Evolutionary conservation across 2,797 vertebrate species (phyloP).

Genomic region (Enteromius radiatus): DNA sequence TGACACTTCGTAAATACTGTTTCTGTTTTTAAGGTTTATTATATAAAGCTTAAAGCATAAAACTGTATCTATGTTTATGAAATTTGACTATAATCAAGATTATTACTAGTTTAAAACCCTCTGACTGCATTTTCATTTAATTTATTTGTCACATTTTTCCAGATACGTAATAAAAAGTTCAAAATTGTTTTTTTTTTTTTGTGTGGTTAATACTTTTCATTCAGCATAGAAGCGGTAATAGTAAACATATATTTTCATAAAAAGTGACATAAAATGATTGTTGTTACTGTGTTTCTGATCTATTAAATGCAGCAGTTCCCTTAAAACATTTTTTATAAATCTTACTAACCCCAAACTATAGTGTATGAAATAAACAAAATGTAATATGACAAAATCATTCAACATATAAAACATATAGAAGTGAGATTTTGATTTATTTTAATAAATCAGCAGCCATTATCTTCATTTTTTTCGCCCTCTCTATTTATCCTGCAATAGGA

Average conservation of each 20-base stretch:
- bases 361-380: too few species aligned
- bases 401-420: neutral
- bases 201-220: too few species aligned
- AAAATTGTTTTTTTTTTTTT: neutral
- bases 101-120: neutral
- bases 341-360: too few species aligned
- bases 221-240: neutral
- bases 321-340: neutral
- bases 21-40: neutral
- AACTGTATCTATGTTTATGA: neutral
- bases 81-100: neutral
- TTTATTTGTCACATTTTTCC: neutral
- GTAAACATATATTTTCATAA: too few species aligned
- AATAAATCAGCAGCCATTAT: neutral
- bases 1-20: neutral
- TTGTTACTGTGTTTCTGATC: neutral
- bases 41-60: neutral
- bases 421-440: neutral
- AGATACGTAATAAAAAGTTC: neutral
- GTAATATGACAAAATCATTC: neutral
- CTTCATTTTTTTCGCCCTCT: neutral
- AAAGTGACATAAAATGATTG: too few species aligned
- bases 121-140: neutral
- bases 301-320: neutral
- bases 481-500: slow-evolving; percentile 71